Conservation (phyloP, 1,140 invertebrate species). For the Musca vetustissima region DNA sequence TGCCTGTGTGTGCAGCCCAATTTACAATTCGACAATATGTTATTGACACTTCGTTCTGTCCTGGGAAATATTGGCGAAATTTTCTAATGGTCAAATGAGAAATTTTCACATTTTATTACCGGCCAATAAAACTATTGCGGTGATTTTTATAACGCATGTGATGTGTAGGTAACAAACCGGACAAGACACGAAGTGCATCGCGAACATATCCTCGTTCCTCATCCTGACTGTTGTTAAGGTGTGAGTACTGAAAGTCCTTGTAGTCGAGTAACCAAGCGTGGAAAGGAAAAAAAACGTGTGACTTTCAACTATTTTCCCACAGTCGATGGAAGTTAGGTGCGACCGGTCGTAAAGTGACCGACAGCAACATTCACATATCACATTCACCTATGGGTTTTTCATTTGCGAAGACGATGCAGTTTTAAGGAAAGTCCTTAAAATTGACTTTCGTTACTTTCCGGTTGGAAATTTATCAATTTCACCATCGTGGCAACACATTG, state of each 20-base stretch:
- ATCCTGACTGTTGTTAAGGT: neutral
- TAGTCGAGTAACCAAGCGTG: too few relatives aligned
- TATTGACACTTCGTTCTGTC: neutral
- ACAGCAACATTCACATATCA: too few relatives aligned
- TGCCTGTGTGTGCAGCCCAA: too few relatives aligned
- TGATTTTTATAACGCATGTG: neutral
- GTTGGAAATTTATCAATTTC: neutral
- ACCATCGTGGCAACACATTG: too few relatives aligned
- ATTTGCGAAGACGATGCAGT: too few relatives aligned
- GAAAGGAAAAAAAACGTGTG: neutral
- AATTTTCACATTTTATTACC: conserved; percentile 12
- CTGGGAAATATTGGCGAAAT: conserved; percentile 17
- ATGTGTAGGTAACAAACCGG: neutral
- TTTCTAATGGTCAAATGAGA: conserved; percentile 13
- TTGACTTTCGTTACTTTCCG: neutral
- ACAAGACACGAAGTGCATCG: neutral
- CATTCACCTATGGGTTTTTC: too few relatives aligned
- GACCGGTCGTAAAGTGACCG: too few relatives aligned
- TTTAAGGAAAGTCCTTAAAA: too few relatives aligned
- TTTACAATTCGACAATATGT: neutral
- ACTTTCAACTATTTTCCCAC: too few relatives aligned
- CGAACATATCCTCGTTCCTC: neutral
- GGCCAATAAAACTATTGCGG: conserved; percentile 19
- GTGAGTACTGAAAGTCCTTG: neutral
- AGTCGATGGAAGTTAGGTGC: too few relatives aligned